These are phyloP conservation scores for Turnix velox DNA, from an alignment of 2,113 vertebrate species.

Conservation along the genomic window DNA sequence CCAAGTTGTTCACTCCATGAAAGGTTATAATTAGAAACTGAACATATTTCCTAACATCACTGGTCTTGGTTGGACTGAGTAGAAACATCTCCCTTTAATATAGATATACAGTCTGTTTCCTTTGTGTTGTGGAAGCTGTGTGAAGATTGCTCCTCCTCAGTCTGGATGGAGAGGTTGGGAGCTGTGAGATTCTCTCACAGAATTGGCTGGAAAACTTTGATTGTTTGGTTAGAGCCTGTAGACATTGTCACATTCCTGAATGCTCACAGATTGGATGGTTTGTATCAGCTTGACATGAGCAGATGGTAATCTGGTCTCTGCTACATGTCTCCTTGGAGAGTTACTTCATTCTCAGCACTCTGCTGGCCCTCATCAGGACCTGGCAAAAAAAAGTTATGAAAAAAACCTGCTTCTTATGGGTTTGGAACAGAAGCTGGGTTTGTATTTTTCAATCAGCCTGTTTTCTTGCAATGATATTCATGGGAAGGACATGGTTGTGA, in stretches of 20 bases:
- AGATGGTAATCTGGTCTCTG: not conserved
- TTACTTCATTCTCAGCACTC: not conserved
- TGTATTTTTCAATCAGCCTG: not conserved
- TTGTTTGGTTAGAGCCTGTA: not conserved
- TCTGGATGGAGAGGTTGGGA: not conserved
- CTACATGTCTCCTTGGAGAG: not conserved
- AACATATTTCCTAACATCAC: not conserved
- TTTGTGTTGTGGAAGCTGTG: not conserved
- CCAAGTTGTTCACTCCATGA: not conserved
- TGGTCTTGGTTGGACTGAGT: not conserved
- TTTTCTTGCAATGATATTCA: not conserved
- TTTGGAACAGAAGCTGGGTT: not conserved
- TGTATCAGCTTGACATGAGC: not conserved
- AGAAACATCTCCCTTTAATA: not conserved
- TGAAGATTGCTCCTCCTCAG: not conserved
- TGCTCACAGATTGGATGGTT: not conserved
- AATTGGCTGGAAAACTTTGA: not conserved
- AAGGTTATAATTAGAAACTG: not conserved
- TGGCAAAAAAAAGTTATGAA: not conserved
- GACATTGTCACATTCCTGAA: not conserved
- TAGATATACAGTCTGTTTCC: not conserved
- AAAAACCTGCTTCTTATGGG: not conserved
- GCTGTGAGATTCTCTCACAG: not conserved
- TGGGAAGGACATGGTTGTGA: not conserved
- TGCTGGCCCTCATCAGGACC: not conserved